These are phyloP conservation scores for Pedetes capensis DNA, from an alignment of 2,113 vertebrate species.

Conservation along the genomic window DNA sequence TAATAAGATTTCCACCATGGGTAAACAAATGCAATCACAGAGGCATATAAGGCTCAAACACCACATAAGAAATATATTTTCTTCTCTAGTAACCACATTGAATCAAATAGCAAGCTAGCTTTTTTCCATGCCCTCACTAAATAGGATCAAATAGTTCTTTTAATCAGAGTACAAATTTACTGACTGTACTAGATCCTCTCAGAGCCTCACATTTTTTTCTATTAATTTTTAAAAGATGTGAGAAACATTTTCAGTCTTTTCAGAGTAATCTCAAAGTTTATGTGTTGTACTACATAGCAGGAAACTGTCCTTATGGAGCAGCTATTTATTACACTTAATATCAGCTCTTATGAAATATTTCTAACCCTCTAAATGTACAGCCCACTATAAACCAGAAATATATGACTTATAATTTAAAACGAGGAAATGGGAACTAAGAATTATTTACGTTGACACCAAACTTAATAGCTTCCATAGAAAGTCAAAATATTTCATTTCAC, in stretches of 20 bases:
- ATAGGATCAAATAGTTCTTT: constrained; percentile 33
- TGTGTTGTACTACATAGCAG: background rate
- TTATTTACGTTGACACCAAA: constrained; percentile 30
- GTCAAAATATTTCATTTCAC: constrained; percentile 24
- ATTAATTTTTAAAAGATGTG: constrained; percentile 24
- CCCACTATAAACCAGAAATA: background rate
- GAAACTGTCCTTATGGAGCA: background rate
- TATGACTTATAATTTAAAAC: constrained; percentile 39
- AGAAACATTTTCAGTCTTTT: constrained; percentile 42
- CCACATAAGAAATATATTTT: background rate
- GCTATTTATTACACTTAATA: background rate
- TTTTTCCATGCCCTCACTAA: background rate
- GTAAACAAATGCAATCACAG: constrained; percentile 63
- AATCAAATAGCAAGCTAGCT: background rate
- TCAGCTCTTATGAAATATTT: background rate
- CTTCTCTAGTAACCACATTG: background rate
- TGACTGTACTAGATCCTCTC: background rate
- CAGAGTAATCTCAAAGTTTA: constrained; percentile 29
- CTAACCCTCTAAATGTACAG: background rate
- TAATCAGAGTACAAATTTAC: constrained; percentile 18
- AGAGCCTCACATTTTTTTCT: constrained; percentile 10
- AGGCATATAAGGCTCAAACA: background rate
- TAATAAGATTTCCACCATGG: constrained; percentile 60
- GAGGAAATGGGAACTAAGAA: background rate
- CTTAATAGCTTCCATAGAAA: background rate